Evolutionary conservation across 2,113 vertebrate species (phyloP).

Genomic region (Myotis davidii): DNA sequence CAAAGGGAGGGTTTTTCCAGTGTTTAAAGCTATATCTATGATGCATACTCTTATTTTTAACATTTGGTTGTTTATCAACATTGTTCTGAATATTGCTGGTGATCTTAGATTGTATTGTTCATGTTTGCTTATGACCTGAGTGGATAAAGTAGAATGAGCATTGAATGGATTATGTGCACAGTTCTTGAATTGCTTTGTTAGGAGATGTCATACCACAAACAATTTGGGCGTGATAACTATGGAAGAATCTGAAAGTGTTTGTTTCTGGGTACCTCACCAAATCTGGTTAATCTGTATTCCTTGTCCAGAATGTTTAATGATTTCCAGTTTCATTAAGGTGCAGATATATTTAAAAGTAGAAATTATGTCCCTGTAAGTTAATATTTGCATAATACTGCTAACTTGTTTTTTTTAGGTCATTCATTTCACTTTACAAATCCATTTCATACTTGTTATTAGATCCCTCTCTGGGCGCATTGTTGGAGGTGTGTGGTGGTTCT

Average conservation of each 20-base stretch:
- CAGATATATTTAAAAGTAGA: not conserved
- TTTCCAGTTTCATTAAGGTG: conserved; percentile 34
- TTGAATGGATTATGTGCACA: conserved; percentile 27
- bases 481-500: conserved; percentile 99
- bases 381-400: conserved; percentile 78
- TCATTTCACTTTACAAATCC: conserved; percentile 87
- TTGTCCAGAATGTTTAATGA: not conserved
- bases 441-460: conserved; percentile 90
- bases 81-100: not conserved
- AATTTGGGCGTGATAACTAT: conserved; percentile 52
- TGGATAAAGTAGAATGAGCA: conserved; percentile 19
- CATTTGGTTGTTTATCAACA: conserved; percentile 26
- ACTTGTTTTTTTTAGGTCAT: conserved; percentile 74
- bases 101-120: conserved; percentile 52
- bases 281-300: not conserved
- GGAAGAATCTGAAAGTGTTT: conserved; percentile 54
- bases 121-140: not conserved
- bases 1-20: not conserved
- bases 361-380: conserved; percentile 58
- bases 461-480: conserved; percentile 99
- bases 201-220: conserved; percentile 45
- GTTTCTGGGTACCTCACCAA: not conserved
- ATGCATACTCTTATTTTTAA: conserved; percentile 16
- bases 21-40: not conserved
- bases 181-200: conserved; percentile 67